Conservation (phyloP, 2,113 vertebrate species). For the Neofelis nebulosa region DNA sequence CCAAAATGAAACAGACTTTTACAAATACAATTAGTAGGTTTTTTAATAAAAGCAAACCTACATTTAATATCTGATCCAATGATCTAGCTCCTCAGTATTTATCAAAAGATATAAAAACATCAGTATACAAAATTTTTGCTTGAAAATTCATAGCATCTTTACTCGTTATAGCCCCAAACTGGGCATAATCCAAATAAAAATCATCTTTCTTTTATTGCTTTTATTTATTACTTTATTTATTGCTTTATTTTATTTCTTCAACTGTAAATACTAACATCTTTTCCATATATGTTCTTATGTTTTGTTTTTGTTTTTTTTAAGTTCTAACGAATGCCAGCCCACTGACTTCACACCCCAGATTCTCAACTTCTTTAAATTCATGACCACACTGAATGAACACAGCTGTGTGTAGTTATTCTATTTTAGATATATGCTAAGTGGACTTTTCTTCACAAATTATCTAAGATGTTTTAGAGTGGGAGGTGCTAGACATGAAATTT, state of each 20-base stretch:
- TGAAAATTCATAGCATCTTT: not conserved
- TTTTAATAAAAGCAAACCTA: not conserved
- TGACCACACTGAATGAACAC: not conserved
- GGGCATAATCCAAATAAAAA: not conserved
- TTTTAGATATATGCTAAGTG: not conserved
- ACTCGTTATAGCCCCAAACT: not conserved
- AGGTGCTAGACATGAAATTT: not conserved
- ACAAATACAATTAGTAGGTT: not conserved
- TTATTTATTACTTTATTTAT: not conserved
- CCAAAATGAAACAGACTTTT: not conserved
- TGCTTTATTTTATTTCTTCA: not conserved
- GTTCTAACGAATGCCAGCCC: not conserved
- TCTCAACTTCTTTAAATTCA: not conserved
- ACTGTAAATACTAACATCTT: not conserved
- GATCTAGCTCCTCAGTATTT: not conserved
- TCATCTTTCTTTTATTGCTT: not conserved
- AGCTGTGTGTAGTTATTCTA: not conserved
- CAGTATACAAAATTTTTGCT: not conserved
- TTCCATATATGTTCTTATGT: not conserved
- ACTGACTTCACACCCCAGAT: fast-evolving
- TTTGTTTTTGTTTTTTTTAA: not conserved
- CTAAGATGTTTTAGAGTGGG: not conserved
- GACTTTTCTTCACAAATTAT: not conserved
- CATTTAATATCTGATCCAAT: not conserved
- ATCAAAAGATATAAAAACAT: not conserved